phyloP scores from a whole-genome alignment of 2,888 invertebrate genomes.

The Lycia hirtaria region DNA sequence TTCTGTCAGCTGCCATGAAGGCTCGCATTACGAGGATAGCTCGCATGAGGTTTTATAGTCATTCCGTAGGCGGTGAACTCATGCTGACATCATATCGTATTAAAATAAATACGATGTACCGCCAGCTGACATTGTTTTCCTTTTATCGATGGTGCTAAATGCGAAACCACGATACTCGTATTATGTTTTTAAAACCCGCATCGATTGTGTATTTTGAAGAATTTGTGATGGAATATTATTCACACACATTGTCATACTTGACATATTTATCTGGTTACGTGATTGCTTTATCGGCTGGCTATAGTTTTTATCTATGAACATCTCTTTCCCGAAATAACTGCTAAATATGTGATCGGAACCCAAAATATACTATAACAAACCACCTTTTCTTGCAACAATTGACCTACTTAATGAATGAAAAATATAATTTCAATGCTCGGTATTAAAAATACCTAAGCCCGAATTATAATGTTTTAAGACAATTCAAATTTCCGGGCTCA shows the following conservation, averaged over 20 bases:
- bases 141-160: conserved; percentile 50
- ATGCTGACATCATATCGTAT: conserved; percentile 50
- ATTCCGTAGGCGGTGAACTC: conserved; percentile 30
- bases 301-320: conserved; percentile 17
- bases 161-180: conserved; percentile 35
- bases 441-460: conserved; percentile 22
- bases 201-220: conserved; percentile 5
- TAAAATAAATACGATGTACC: conserved; percentile 48
- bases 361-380: conserved; percentile 10
- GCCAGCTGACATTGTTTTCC: conserved; percentile 51
- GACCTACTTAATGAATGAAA: too few species aligned
- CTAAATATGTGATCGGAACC: neutral
- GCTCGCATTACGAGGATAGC: conserved; percentile 35
- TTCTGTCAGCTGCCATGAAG: conserved; percentile 16
- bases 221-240: conserved; percentile 10
- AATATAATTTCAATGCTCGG: conserved; percentile 15
- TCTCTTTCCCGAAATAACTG: conserved; percentile 20
- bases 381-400: conserved; percentile 14
- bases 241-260: conserved; percentile 3
- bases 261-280: conserved; percentile 10
- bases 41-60: conserved; percentile 37
- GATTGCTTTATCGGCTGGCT: conserved; percentile 9
- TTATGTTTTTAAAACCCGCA: conserved; percentile 25
- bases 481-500: conserved; percentile 17
- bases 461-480: conserved; percentile 18